These are phyloP conservation scores for Trissolcus brochymenae DNA, from an alignment of 2,888 invertebrate genomes.

Conservation along the genomic window DNA sequence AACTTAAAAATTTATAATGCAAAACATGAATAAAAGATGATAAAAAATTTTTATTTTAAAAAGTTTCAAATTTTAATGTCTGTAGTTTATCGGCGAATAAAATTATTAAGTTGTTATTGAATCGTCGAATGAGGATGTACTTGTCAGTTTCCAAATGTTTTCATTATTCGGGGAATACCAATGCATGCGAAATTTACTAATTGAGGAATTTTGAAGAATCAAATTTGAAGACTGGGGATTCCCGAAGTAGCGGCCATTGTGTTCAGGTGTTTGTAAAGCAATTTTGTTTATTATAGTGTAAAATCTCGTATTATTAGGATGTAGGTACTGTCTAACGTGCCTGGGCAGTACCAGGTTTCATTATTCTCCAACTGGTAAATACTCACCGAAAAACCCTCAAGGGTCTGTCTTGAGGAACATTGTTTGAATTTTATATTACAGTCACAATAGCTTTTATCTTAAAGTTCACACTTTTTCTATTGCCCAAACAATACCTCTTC, in stretches of 20 bases:
- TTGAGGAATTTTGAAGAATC: not conserved
- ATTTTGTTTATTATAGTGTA: conserved; percentile 37
- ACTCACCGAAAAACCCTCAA: conserved; percentile 37
- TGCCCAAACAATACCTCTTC: not conserved
- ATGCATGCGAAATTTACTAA: conserved; percentile 8
- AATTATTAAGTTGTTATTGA: too few relatives aligned
- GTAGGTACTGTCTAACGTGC: conserved; percentile 41
- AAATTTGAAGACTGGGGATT: conserved; percentile 21
- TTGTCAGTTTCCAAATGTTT: not conserved
- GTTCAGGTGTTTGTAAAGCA: conserved; percentile 33
- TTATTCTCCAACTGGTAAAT: conserved; percentile 35
- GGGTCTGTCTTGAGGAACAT: conserved; percentile 20
- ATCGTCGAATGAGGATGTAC: not conserved
- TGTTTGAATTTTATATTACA: conserved; percentile 33
- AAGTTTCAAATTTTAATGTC: too few relatives aligned
- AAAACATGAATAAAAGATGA: too few relatives aligned
- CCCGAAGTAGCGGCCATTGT: conserved; percentile 20
- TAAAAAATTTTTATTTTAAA: too few relatives aligned
- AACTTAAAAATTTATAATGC: too few relatives aligned
- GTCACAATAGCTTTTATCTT: conserved; percentile 32
- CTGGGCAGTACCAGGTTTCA: conserved; percentile 23
- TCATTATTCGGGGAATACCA: not conserved
- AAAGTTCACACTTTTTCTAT: conserved; percentile 40
- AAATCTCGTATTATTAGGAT: conserved; percentile 36
- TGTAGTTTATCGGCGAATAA: too few relatives aligned